phyloP scores from a whole-genome alignment of 2,888 invertebrate species.

The Amblyjoppa fuscipennis region DNA sequence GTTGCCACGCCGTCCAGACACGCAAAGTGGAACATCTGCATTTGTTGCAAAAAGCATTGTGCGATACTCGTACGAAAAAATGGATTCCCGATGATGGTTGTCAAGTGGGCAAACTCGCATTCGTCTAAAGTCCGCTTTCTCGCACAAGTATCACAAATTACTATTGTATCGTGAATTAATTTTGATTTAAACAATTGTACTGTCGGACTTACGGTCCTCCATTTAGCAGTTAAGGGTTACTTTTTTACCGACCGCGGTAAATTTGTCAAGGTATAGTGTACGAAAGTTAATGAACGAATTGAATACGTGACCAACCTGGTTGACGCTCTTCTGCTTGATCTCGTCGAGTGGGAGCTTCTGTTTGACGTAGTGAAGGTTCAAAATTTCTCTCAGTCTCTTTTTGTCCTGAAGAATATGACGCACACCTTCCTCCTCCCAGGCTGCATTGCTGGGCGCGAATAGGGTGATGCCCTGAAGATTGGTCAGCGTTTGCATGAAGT shows the following conservation, averaged over 20 bases:
- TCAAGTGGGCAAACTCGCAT: too few relatives aligned
- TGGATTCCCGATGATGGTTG: too few relatives aligned
- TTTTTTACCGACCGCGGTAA: neutral
- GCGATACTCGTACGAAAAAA: too few relatives aligned
- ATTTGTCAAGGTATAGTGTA: neutral
- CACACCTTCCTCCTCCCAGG: slow-evolving; percentile 92
- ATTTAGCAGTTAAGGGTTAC: too few relatives aligned
- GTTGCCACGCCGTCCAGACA: too few relatives aligned
- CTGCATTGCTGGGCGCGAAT: slow-evolving; percentile 96
- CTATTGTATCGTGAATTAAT: too few relatives aligned
- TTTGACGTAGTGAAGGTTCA: slow-evolving; percentile 93
- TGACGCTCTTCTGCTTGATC: slow-evolving; percentile 90
- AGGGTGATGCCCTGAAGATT: slow-evolving; percentile 92
- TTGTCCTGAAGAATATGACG: slow-evolving; percentile 89
- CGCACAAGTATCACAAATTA: too few relatives aligned
- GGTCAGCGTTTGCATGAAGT: slow-evolving; percentile 91
- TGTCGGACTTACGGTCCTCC: too few relatives aligned
- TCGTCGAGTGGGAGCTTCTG: slow-evolving; percentile 91
- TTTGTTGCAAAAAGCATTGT: too few relatives aligned
- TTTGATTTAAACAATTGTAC: too few relatives aligned
- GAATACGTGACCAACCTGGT: slow-evolving; percentile 87
- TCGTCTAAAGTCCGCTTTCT: too few relatives aligned
- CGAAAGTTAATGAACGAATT: neutral
- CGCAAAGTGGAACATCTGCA: too few relatives aligned
- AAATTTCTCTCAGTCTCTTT: slow-evolving; percentile 90